Evolutionary conservation across 2,113 vertebrate genomes (phyloP), one percentile per base, ranked within the genome.

Genomic region (Leucoraja erinaceus): DNA sequence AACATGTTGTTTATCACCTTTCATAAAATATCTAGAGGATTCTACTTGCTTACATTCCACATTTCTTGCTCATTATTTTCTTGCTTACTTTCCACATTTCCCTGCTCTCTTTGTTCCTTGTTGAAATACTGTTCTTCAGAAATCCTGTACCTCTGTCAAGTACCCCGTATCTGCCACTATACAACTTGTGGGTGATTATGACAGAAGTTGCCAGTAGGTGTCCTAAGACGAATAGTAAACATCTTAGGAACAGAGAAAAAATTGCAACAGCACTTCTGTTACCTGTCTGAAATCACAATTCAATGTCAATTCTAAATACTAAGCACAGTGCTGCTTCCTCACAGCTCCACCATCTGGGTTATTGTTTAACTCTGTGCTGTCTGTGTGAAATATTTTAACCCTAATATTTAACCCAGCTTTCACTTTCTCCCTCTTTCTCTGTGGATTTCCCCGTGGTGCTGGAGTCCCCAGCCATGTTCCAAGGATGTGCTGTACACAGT

Each of bases 241-340:
- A 59, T 22, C 81, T 61, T 3, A 25, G 81, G 22, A 84, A 4
- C 25, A 8, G 47, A 61, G 28, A 22, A 22, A 28, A n/a, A 77
- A 78, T 78, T 31, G 31, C 14, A 4, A 33, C 76, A 78, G 31
- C 16, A 22, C 25, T 61, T 5, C 25, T 8, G 28, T 9, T 4
- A 54, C 54, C n/a, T n/a, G 31, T 33, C 28, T 88, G 59, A 88
- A 88, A 88, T 66, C 59, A 88, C 83, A 86, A 88, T 14, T 63
- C 56, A 66, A 0, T 86, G 12, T 12, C 61, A 86, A n/a, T 25
- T 86, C 12, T 3, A 22, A 18, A 47, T 18, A 54, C 56, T 4
- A 10, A 86, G 12, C 8, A 14, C 63, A 66, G 63, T 66, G 63
- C 63, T 66, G 63, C 63, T 66, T 66, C 1, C 63, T 66, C 4